Conservation (phyloP, 2,113 vertebrate genomes). For the Ginglymostoma cirratum region DNA sequence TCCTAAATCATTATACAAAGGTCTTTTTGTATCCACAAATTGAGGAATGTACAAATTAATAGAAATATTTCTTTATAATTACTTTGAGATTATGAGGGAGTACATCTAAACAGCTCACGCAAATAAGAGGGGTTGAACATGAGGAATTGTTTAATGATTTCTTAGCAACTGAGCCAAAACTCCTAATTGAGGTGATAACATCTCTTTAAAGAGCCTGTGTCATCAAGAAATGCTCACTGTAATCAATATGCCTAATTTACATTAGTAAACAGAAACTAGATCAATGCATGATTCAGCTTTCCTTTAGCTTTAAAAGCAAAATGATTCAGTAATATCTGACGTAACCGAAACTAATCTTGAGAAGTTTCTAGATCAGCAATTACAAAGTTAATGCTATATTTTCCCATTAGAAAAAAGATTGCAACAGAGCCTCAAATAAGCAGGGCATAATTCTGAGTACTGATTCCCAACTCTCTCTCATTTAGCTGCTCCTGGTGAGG, state of each 20-base stretch:
- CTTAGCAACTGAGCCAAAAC: slow-evolving; percentile 8
- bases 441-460: background rate
- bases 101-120: background rate
- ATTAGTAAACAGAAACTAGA: background rate
- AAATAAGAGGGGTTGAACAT: background rate
- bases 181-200: slow-evolving; percentile 33
- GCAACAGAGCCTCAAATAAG: background rate
- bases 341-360: background rate
- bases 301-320: background rate
- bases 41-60: background rate
- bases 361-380: background rate
- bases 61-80: background rate
- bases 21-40: background rate
- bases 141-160: background rate
- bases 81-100: background rate
- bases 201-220: background rate
- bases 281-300: slow-evolving; percentile 22
- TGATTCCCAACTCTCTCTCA: too few relatives aligned
- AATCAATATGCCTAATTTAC: slow-evolving; percentile 20
- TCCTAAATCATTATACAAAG: background rate
- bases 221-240: slow-evolving; percentile 24
- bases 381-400: background rate
- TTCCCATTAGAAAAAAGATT: background rate
- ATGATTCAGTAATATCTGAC: slow-evolving; percentile 21
- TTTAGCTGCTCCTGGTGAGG: too few relatives aligned